A percentile compares a stretch with the other conserved stretches of the same genome.
Evolutionary conservation across 2,888 invertebrate species (phyloP).

Genomic region (Phyllotreta striolata): DNA sequence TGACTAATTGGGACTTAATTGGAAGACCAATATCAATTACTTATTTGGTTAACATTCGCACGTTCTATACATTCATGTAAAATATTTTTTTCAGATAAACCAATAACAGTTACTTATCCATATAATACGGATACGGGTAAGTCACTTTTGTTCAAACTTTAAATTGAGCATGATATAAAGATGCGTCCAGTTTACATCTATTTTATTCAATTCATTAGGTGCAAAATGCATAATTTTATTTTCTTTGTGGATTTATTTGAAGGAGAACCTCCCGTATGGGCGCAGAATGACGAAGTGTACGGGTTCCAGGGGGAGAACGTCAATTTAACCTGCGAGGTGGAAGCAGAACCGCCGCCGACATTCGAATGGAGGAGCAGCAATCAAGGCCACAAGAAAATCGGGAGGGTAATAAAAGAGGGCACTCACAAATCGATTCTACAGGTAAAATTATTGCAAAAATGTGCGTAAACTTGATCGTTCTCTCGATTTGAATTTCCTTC

Average conservation of each 20-base stretch:
- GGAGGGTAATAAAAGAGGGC: conserved; percentile 41
- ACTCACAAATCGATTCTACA: conserved; percentile 49
- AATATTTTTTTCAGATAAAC: conserved; percentile 37
- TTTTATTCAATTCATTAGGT: too few relatives aligned
- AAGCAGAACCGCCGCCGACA: conserved; percentile 67
- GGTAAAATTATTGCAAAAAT: conserved; percentile 38
- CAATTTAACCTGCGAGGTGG: conserved; percentile 80
- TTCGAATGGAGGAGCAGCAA: conserved; percentile 56
- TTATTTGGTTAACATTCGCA: too few relatives aligned
- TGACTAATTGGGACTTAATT: too few relatives aligned
- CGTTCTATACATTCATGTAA: not conserved
- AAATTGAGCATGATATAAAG: conserved; percentile 4
- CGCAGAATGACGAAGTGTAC: conserved; percentile 57
- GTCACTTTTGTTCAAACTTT: not conserved
- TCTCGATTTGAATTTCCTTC: not conserved
- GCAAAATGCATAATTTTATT: not conserved
- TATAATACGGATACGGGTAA: conserved; percentile 19
- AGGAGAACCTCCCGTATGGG: conserved; percentile 46
- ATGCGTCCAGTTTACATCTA: too few relatives aligned
- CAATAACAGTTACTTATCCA: conserved; percentile 28
- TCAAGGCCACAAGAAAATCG: conserved; percentile 15
- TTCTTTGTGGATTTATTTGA: conserved; percentile 4
- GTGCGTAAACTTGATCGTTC: conserved; percentile 3
- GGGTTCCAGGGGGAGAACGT: conserved; percentile 65
- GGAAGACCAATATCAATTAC: too few relatives aligned